Evolutionary conservation across 2,113 vertebrate genomes (phyloP), one percentile per base, ranked within the genome.

Genomic region (Accipiter cooperii): DNA sequence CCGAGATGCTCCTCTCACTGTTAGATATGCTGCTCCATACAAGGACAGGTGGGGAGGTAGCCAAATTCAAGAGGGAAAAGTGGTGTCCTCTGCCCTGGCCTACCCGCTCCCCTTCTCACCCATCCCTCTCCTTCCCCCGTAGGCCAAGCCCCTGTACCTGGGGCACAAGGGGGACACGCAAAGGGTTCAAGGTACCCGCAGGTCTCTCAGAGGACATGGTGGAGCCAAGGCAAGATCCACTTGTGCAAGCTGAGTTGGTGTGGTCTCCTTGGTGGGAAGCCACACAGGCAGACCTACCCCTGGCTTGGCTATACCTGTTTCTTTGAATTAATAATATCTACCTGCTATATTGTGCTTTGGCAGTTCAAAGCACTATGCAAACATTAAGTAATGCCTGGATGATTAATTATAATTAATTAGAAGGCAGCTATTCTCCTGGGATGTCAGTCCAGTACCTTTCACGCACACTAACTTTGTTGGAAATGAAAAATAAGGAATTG

Each of bases 361-460:
- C 87, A 76, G 86, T 88, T 95, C 83, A 91, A 95, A 96, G 92
- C 77, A 60, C 73, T 90, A 22, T 77, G 93, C 88, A 96, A 97
- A 96, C 88, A 95, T 97, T 97, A 97, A 96, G 70, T 96, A 96
- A 98, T 89, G 85, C 78, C 89, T 93, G 95, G 71, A 70, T 97
- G 94, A 93, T 94, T 97, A 97, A 97, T 97, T 96, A 82, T 91
- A 88, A 80, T 91, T 93, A 96, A 92, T 95, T 96, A 93, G 93
- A 91, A 85, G 85, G 86, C 85, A 93, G 77, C 70, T 86, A 9
- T 46, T 96, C 95, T 88, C 85, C 51, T 40, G 89, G 79, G 96
- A 89, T 90, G 82, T 91, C 95, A 89, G 84, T 81, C 89, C 96
- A 87, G 68, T 70, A 51, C 42, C 51, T 95, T 95, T 87, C 85